Evolutionary conservation across 2,113 vertebrate species (phyloP).

Genomic region (Percopsis transmontana): DNA sequence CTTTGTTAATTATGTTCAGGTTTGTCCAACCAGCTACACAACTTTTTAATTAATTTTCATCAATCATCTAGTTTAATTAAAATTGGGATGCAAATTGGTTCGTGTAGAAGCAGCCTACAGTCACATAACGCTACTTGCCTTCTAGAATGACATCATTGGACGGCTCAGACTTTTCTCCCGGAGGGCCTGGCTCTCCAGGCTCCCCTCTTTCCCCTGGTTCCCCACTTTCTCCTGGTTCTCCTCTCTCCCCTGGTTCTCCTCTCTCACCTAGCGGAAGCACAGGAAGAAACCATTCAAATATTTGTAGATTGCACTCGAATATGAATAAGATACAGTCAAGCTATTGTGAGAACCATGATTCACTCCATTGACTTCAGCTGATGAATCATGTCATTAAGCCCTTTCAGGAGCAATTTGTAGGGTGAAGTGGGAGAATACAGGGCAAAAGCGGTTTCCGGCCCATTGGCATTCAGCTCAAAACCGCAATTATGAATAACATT

Average conservation of each 20-base stretch:
- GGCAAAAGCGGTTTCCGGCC: constrained; percentile 21
- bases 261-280: background rate
- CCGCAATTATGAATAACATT: constrained; percentile 60
- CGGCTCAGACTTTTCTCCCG: constrained; percentile 81
- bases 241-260: constrained; percentile 73
- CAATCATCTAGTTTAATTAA: background rate
- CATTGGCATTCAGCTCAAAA: constrained; percentile 54
- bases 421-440: constrained; percentile 47
- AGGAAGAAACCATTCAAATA: constrained; percentile 15
- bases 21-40: no score
- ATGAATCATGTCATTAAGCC: constrained; percentile 33
- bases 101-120: background rate
- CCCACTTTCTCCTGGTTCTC: constrained; percentile 56
- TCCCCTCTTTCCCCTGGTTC: constrained; percentile 62
- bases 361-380: constrained; percentile 24
- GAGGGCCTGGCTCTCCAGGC: constrained; percentile 83
- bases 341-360: constrained; percentile 36
- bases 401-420: constrained; percentile 20
- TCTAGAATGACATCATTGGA: constrained; percentile 81
- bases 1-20: no score
- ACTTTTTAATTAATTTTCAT: background rate
- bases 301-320: constrained; percentile 1
- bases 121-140: constrained; percentile 39
- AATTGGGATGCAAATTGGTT: background rate
- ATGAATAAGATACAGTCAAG: background rate